These are phyloP conservation scores for Malurus melanocephalus DNA, from an alignment of 2,113 vertebrate genomes.

Conservation along the genomic window DNA sequence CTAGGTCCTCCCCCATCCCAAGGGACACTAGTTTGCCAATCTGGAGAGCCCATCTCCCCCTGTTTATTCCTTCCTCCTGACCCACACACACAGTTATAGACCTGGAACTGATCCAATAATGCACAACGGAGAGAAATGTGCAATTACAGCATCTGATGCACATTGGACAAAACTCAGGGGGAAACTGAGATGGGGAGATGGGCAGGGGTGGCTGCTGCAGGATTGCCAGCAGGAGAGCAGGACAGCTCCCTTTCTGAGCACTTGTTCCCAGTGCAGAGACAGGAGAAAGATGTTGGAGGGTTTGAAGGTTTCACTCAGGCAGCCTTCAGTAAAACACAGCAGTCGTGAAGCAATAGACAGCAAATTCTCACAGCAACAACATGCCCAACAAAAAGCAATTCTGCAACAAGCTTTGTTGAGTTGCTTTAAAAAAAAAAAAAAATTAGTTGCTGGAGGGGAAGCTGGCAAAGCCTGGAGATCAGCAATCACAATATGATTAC, in stretches of 20 bases:
- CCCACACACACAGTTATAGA: background rate
- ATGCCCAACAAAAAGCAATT: background rate
- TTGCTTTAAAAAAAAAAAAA: background rate
- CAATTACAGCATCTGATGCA: background rate
- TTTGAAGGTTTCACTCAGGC: background rate
- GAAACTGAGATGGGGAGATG: accelerated
- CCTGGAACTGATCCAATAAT: background rate
- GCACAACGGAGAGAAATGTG: background rate
- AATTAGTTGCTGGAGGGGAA: background rate
- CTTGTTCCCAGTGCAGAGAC: background rate
- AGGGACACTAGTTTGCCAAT: background rate
- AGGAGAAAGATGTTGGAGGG: background rate
- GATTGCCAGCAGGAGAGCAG: accelerated
- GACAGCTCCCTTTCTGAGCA: background rate
- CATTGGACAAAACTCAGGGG: background rate
- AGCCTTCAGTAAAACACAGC: background rate
- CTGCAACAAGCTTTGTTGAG: background rate
- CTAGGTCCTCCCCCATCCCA: background rate
- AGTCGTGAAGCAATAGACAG: background rate
- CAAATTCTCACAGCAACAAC: background rate
- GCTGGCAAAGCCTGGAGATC: background rate
- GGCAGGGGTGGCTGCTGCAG: background rate
- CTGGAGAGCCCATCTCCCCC: background rate
- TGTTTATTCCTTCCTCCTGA: background rate
- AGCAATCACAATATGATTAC: background rate